These are phyloP conservation scores for Drosophila leontia DNA, from an alignment of 1,140 invertebrate genomes.

Conservation along the genomic window DNA sequence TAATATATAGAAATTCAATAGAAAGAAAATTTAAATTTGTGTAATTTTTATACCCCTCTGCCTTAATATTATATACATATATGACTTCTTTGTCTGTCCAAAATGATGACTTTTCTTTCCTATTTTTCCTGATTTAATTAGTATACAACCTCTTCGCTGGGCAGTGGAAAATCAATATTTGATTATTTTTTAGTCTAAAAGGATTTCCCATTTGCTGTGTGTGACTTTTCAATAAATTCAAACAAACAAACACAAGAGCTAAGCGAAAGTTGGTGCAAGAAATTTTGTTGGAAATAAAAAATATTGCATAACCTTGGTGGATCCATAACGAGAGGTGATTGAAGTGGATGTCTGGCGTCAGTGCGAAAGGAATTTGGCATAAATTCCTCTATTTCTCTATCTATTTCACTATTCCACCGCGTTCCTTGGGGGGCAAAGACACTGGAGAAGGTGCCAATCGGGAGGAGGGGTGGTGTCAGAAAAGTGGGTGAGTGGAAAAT, in stretches of 20 bases:
- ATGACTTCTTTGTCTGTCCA: background rate
- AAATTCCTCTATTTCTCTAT: conserved; percentile 29
- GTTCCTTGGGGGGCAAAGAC: conserved; percentile 31
- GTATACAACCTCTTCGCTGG: background rate
- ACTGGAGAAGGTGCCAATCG: conserved; percentile 13
- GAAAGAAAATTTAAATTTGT: background rate
- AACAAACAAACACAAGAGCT: background rate
- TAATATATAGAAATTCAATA: background rate
- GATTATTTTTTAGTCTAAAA: background rate
- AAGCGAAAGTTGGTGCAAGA: too few species aligned
- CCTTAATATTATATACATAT: background rate
- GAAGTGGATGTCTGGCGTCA: conserved; percentile 38
- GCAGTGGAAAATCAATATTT: background rate
- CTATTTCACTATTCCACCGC: conserved; percentile 20
- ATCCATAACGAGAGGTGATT: conserved; percentile 30
- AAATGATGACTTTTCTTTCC: background rate
- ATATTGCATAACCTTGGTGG: conserved; percentile 31
- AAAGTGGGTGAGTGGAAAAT: background rate
- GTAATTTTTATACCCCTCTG: background rate
- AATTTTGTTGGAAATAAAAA: conserved; percentile 9
- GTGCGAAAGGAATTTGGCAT: conserved; percentile 42
- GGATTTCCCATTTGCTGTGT: background rate
- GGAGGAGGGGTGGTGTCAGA: background rate
- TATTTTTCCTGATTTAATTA: background rate
- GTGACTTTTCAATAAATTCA: background rate